Evolutionary conservation across 2,888 invertebrate genomes (phyloP).

Genomic region (Hermodice carunculata): DNA sequence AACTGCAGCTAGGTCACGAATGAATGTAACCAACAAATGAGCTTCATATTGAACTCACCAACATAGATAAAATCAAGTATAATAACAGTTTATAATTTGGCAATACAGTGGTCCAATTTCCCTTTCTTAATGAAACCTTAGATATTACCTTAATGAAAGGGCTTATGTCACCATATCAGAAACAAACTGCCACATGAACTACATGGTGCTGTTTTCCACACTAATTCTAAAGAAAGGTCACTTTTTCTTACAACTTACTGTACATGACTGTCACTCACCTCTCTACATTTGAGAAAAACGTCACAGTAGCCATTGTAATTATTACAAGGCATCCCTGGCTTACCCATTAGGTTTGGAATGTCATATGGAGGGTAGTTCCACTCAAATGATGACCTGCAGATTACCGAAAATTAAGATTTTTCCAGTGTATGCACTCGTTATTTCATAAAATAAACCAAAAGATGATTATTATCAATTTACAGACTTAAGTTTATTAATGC

Average conservation of each 20-base stretch:
- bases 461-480: no score
- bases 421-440: neutral
- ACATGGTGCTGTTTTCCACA: neutral
- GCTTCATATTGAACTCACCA: no score
- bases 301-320: constrained; percentile 98
- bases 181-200: neutral
- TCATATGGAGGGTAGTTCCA: constrained; percentile 92
- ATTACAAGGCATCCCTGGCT: constrained; percentile 98
- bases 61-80: no score
- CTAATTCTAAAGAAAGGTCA: no score
- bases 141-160: neutral
- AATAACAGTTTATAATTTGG: no score
- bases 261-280: constrained; percentile 80
- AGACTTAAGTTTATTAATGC: no score
- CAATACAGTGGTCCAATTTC: neutral
- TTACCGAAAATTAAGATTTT: neutral
- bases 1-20: no score
- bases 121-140: neutral
- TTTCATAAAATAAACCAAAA: no score
- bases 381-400: constrained; percentile 82
- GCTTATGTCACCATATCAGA: neutral
- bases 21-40: no score
- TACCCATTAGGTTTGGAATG: constrained; percentile 90
- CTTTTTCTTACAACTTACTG: neutral
- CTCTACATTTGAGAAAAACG: constrained; percentile 97